These are phyloP conservation scores for Hirtodrosophila alboralis DNA, from an alignment of 2,888 invertebrate genomes.

Conservation along the genomic window DNA sequence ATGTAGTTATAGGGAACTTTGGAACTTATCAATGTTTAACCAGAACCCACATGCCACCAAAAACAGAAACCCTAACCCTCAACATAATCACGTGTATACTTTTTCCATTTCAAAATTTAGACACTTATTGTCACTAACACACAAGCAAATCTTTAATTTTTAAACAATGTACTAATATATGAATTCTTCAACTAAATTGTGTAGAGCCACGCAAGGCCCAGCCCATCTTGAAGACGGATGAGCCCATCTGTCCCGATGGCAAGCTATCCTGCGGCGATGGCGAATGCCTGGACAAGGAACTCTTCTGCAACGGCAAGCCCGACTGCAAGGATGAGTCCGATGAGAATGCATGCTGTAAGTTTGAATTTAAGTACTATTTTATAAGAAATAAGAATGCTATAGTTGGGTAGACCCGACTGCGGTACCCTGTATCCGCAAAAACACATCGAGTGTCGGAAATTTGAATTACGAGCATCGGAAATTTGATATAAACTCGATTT, in stretches of 20 bases:
- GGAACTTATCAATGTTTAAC: slow-evolving; percentile 32
- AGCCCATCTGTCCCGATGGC: slow-evolving; percentile 95
- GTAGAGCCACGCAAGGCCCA: slow-evolving; percentile 94
- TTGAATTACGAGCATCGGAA: too few species aligned
- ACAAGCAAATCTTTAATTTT: not conserved
- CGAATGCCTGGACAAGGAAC: slow-evolving; percentile 95
- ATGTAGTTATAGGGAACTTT: slow-evolving; percentile 55
- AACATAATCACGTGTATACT: slow-evolving; percentile 48
- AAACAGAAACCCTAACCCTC: slow-evolving; percentile 32
- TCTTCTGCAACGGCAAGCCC: slow-evolving; percentile 96
- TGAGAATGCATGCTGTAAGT: slow-evolving; percentile 97
- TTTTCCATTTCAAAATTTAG: slow-evolving; percentile 74
- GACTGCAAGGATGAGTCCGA: slow-evolving; percentile 98
- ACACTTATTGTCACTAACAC: slow-evolving; percentile 69
- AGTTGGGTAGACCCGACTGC: too few species aligned
- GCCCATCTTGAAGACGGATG: slow-evolving; percentile 95
- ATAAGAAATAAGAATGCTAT: too few species aligned
- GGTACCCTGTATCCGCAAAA: too few species aligned
- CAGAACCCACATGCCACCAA: slow-evolving; percentile 23
- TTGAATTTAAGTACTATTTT: too few species aligned
- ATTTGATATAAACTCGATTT: too few species aligned
- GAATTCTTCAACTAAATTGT: not conserved
- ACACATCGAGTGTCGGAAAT: too few species aligned
- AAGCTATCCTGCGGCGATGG: slow-evolving; percentile 96
- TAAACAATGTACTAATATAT: slow-evolving; percentile 7